phyloP scores from a whole-genome alignment of 2,113 vertebrate genomes.

The Carlito syrichta region DNA sequence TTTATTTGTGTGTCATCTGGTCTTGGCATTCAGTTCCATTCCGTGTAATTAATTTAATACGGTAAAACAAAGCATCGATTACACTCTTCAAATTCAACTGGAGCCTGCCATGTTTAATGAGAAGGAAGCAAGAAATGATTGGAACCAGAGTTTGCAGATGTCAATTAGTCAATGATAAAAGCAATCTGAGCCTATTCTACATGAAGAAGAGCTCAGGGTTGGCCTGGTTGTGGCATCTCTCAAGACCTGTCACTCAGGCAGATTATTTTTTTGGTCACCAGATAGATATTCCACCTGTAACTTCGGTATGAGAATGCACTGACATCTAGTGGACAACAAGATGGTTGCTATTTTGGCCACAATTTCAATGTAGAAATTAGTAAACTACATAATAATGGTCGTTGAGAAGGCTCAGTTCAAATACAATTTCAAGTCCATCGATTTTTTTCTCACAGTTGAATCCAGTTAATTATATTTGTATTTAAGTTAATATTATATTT shows the following conservation, averaged over 20 bases:
- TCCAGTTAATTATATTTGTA: not conserved
- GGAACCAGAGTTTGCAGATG: not conserved
- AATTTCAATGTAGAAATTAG: not conserved
- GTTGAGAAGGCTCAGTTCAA: not conserved
- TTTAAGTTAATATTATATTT: not conserved
- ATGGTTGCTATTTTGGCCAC: not conserved
- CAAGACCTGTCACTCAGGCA: not conserved
- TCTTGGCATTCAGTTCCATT: not conserved
- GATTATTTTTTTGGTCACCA: constrained; percentile 73
- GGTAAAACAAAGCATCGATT: constrained; percentile 41
- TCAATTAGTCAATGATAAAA: not conserved
- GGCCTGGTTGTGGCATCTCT: not conserved
- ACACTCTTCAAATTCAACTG: not conserved
- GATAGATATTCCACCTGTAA: constrained; percentile 53
- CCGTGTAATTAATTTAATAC: not conserved
- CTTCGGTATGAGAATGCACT: constrained; percentile 45
- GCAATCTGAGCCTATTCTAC: not conserved
- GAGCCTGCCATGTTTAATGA: not conserved
- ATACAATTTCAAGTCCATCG: not conserved
- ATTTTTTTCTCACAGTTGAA: not conserved
- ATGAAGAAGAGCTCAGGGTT: not conserved
- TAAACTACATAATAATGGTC: not conserved
- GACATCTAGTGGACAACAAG: constrained; percentile 79
- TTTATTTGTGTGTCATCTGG: not conserved
- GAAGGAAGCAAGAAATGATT: constrained; percentile 1